Percentiles rank a stretch among this genome's conserved stretches.
Evolutionary conservation across 2,888 invertebrate genomes (phyloP).

Genomic region (Drosophila monieri): DNA sequence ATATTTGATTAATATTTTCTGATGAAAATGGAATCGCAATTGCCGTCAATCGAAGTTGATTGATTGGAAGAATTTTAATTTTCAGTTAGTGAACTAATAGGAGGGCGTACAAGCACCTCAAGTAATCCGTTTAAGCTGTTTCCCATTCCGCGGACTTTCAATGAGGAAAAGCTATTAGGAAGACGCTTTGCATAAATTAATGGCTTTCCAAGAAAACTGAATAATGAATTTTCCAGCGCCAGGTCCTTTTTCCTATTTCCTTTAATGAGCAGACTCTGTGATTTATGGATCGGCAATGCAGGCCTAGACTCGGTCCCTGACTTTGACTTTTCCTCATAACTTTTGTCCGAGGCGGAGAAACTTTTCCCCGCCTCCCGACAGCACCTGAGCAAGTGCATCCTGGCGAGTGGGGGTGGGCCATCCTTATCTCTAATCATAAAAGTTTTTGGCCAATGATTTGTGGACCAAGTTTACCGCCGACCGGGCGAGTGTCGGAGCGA

Average conservation of each 20-base stretch:
- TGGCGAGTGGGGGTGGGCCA: not conserved
- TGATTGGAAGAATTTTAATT: not conserved
- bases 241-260: not conserved
- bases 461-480: constrained; percentile 32
- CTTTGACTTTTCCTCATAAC: not conserved
- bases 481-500: not conserved
- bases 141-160: not conserved
- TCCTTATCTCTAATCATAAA: constrained; percentile 21
- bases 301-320: not conserved
- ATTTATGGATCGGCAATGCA: constrained; percentile 23
- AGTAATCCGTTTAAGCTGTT: not conserved
- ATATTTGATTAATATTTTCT: constrained; percentile 1
- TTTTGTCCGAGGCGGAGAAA: constrained; percentile 16
- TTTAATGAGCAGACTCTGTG: constrained; percentile 6
- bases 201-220: not conserved
- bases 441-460: constrained; percentile 39
- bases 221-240: constrained; percentile 1
- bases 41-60: not conserved
- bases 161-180: not conserved
- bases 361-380: not conserved
- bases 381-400: constrained; percentile 7
- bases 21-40: not conserved
- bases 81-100: not conserved
- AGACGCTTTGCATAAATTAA: constrained; percentile 16
- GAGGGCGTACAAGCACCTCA: too few species aligned